Evolutionary conservation across 2,888 invertebrate species (phyloP).

Genomic region (Gnatocerus cornutus): DNA sequence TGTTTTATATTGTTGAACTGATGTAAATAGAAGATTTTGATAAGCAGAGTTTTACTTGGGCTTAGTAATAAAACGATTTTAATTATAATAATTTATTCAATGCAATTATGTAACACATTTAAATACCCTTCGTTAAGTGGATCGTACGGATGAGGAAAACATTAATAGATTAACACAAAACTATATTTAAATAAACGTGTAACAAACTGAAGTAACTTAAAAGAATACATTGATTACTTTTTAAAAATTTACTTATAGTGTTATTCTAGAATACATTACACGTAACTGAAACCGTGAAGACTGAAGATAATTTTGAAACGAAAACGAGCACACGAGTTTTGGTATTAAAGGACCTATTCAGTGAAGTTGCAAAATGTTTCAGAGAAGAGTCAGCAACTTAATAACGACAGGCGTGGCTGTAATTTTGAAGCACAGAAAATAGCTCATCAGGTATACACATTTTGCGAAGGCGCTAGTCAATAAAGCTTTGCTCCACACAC

Average conservation of each 20-base stretch:
- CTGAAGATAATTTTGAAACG: slow-evolving; percentile 15
- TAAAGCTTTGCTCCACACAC: slow-evolving; percentile 99
- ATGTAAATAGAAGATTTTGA: slow-evolving; percentile 28
- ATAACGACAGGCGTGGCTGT: slow-evolving; percentile 56
- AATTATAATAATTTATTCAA: slow-evolving; percentile 67
- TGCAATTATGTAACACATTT: slow-evolving; percentile 67
- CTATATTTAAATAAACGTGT: slow-evolving; percentile 36
- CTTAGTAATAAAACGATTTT: neutral
- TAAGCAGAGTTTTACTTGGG: neutral
- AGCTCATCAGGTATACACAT: slow-evolving; percentile 54
- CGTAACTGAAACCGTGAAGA: slow-evolving; percentile 21
- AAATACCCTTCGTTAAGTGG: slow-evolving; percentile 61
- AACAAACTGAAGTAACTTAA: slow-evolving; percentile 33
- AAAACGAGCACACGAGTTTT: slow-evolving; percentile 12
- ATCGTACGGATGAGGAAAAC: slow-evolving; percentile 56
- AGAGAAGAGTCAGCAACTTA: slow-evolving; percentile 50
- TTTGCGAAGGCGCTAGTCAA: slow-evolving; percentile 79
- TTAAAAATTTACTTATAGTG: slow-evolving; percentile 25
- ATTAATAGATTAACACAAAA: slow-evolving; percentile 33
- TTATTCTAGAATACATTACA: slow-evolving; percentile 22
- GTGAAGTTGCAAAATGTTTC: slow-evolving; percentile 35
- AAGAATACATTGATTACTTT: slow-evolving; percentile 32
- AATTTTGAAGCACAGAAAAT: slow-evolving; percentile 61
- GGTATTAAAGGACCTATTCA: slow-evolving; percentile 21
- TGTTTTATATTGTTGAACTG: slow-evolving; percentile 35